Evolutionary conservation across 2,113 vertebrate genomes (phyloP).

Genomic region (Parus major): DNA sequence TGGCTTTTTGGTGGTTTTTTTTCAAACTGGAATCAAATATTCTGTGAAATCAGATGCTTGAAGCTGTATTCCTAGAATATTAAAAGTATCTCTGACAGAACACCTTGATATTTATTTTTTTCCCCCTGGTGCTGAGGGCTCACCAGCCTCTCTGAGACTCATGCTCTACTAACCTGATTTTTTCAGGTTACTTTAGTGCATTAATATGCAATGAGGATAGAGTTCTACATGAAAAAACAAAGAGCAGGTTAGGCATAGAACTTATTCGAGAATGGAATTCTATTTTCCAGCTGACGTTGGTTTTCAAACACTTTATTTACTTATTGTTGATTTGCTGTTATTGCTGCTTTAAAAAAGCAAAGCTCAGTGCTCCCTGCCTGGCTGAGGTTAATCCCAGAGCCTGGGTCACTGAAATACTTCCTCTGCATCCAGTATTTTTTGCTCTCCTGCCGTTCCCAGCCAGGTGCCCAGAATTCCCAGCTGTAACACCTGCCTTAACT

Average conservation of each 20-base stretch:
- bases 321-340: background rate
- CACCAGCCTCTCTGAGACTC: background rate
- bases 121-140: background rate
- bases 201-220: background rate
- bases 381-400: background rate
- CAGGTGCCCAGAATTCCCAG: background rate
- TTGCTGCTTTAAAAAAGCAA: background rate
- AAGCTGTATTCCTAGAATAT: background rate
- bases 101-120: background rate
- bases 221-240: background rate
- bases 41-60: background rate
- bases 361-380: background rate
- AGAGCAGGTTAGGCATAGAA: background rate
- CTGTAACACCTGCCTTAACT: background rate
- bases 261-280: background rate
- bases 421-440: background rate
- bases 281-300: background rate
- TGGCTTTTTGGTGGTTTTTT: fast-evolving
- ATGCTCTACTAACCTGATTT: background rate
- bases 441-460: background rate
- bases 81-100: background rate
- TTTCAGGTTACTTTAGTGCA: background rate
- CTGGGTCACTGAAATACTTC: background rate
- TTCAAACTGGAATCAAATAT: background rate
- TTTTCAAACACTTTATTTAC: background rate